These are phyloP conservation scores for Dromaius novaehollandiae DNA, from an alignment of 2,113 vertebrate genomes.

Conservation along the genomic window DNA sequence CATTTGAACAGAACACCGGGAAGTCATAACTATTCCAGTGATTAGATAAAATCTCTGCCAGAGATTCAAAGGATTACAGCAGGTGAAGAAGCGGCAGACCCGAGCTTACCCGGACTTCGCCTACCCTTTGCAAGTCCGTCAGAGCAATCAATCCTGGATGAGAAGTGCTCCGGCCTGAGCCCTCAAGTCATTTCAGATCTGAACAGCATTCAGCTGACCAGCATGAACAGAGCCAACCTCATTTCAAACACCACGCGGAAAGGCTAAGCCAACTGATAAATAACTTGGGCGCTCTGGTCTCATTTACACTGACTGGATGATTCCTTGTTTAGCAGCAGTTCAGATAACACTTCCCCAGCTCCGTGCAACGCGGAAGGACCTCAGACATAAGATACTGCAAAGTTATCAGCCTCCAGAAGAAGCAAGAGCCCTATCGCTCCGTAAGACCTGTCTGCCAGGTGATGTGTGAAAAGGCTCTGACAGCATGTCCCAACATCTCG, in stretches of 20 bases:
- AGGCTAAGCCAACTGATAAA: not conserved
- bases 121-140: not conserved
- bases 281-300: not conserved
- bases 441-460: not conserved
- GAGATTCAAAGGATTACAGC: not conserved
- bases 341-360: not conserved
- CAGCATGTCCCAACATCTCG: not conserved
- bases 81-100: not conserved
- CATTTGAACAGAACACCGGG: not conserved
- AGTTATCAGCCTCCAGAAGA: not conserved
- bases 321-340: not conserved
- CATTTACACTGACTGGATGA: not conserved
- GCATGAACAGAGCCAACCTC: not conserved
- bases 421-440: not conserved
- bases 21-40: not conserved
- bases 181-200: not conserved
- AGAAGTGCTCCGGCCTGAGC: not conserved
- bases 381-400: not conserved
- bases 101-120: conserved; percentile 19
- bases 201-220: not conserved
- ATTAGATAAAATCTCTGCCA: conserved; percentile 21
- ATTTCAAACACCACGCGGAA: not conserved
- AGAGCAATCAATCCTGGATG: not conserved
- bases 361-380: not conserved
- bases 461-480: not conserved